Conservation (phyloP, 2,113 vertebrate genomes). For the Prinia subflava region DNA sequence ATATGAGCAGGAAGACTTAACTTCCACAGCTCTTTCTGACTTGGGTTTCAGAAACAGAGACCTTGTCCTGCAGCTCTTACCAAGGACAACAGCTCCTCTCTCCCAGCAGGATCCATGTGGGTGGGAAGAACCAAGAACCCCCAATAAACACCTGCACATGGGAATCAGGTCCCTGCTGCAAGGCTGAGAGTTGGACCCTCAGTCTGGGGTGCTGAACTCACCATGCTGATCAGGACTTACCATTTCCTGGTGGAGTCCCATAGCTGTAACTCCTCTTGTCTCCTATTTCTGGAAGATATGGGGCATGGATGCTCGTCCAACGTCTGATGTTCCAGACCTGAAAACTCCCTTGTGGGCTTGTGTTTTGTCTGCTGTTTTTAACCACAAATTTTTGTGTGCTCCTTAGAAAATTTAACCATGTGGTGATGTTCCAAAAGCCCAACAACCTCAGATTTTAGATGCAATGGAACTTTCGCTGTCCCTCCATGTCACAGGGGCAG, state of each 20-base stretch:
- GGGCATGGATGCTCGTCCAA: background rate
- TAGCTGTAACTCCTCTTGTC: background rate
- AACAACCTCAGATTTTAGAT: background rate
- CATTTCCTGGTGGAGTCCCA: background rate
- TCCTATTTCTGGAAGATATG: background rate
- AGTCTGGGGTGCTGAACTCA: background rate
- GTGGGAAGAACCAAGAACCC: background rate
- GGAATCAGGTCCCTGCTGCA: background rate
- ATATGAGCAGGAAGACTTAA: background rate
- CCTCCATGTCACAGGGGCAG: background rate
- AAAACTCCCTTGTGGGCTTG: background rate
- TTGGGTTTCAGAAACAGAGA: background rate
- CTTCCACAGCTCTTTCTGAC: background rate
- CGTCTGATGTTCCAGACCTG: background rate
- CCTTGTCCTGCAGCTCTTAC: background rate
- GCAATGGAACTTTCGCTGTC: background rate
- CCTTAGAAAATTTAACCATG: background rate
- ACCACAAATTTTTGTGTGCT: background rate
- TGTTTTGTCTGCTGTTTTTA: background rate
- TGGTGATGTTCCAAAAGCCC: background rate
- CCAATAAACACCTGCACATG: background rate
- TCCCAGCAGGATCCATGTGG: background rate
- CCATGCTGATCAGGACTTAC: fast-evolving
- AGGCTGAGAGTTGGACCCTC: background rate
- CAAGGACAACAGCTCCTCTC: background rate